Conservation (phyloP, 2,113 vertebrate genomes). For the Ranitomeya imitator region DNA sequence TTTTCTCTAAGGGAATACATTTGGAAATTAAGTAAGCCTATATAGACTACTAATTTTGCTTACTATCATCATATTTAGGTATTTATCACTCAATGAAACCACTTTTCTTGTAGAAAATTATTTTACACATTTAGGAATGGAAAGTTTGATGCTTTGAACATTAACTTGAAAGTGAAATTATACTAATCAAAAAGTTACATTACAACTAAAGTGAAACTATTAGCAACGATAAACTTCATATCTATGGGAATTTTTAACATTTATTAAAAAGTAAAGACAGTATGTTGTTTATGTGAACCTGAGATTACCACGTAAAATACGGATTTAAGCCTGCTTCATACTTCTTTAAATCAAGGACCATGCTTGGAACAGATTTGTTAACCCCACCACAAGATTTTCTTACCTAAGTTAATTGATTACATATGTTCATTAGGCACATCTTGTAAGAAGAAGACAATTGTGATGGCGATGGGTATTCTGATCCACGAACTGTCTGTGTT, state of each 20-base stretch:
- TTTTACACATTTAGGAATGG: conserved; percentile 28
- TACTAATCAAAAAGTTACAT: not conserved
- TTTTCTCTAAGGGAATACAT: not conserved
- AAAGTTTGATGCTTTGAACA: conserved; percentile 22
- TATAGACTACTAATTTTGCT: conserved; percentile 23
- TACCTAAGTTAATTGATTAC: too few relatives aligned
- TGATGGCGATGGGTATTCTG: too few relatives aligned
- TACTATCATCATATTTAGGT: not conserved
- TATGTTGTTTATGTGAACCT: not conserved
- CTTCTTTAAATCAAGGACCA: too few relatives aligned
- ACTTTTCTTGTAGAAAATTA: conserved; percentile 21
- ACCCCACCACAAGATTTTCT: too few relatives aligned
- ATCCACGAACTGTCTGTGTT: too few relatives aligned
- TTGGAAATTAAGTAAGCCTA: not conserved
- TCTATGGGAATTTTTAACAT: not conserved
- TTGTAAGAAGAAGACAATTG: too few relatives aligned
- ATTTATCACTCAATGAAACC: not conserved
- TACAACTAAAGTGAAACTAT: not conserved
- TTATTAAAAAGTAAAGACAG: not conserved
- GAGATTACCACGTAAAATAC: not conserved
- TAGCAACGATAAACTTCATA: not conserved
- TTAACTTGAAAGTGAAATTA: conserved; percentile 20
- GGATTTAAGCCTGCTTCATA: not conserved
- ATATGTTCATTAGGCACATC: too few relatives aligned
- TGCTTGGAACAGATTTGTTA: too few relatives aligned